Evolutionary conservation across 2,888 invertebrate genomes (phyloP).

Genomic region (Drosophila koepferae): DNA sequence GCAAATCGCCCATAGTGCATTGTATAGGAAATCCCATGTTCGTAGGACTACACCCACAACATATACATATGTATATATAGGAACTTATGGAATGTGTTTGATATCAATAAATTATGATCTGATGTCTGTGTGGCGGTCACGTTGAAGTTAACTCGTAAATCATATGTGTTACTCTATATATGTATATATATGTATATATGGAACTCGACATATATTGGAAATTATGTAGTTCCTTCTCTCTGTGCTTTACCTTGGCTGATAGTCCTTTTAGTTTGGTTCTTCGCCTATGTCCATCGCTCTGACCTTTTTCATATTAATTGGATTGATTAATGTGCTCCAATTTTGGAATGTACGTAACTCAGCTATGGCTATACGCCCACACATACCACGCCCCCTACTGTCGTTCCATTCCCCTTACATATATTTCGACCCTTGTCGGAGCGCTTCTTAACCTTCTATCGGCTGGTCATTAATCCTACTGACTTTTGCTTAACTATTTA

Average conservation of each 20-base stretch:
- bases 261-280: constrained; percentile 3
- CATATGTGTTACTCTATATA: constrained; percentile 49
- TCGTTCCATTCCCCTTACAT: neutral
- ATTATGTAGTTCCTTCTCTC: constrained; percentile 32
- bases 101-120: constrained; percentile 78
- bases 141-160: constrained; percentile 61
- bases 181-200: neutral
- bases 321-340: constrained; percentile 73
- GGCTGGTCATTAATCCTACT: constrained; percentile 50
- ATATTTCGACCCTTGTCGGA: constrained; percentile 1
- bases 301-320: constrained; percentile 67
- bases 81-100: constrained; percentile 47
- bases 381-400: neutral
- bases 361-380: constrained; percentile 17
- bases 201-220: constrained; percentile 25
- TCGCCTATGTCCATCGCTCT: constrained; percentile 17
- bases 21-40: constrained; percentile 5
- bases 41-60: constrained; percentile 3
- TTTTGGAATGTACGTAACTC: constrained; percentile 67
- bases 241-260: neutral
- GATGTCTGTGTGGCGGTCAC: constrained; percentile 59
- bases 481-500: constrained; percentile 30
- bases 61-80: neutral
- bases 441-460: constrained; percentile 40
- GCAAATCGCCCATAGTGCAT: no score